phyloP scores from a whole-genome alignment of 2,113 vertebrate genomes.

The Oostethus manadensis region DNA sequence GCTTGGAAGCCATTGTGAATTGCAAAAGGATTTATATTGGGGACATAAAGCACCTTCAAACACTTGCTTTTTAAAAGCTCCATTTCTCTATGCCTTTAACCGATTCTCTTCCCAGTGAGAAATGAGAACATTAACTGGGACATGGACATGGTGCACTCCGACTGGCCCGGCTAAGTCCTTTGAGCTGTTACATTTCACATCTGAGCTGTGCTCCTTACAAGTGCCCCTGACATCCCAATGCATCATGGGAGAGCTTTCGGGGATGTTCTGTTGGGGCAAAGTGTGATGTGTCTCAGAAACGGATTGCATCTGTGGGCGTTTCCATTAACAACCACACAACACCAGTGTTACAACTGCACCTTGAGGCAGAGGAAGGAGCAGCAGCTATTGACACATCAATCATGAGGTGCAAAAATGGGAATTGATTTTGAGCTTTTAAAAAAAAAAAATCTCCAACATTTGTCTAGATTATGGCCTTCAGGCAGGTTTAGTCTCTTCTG shows the following conservation, averaged over 20 bases:
- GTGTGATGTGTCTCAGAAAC: constrained; percentile 51
- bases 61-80: constrained; percentile 60
- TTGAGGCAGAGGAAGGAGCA: constrained; percentile 9
- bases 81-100: constrained; percentile 54
- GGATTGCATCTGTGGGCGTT: constrained; percentile 61
- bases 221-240: constrained; percentile 53
- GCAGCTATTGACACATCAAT: constrained; percentile 41
- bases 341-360: constrained; percentile 48
- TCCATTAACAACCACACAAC: constrained; percentile 61
- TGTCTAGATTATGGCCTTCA: constrained; percentile 16
- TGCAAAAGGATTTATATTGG: constrained; percentile 41
- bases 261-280: constrained; percentile 28
- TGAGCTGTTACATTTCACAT: constrained; percentile 60
- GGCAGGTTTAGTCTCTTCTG: constrained; percentile 32
- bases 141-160: constrained; percentile 48
- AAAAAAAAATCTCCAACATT: constrained; percentile 3
- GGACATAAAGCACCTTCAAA: constrained; percentile 40
- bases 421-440: constrained; percentile 9
- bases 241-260: constrained; percentile 57
- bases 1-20: constrained; percentile 18
- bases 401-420: constrained; percentile 21
- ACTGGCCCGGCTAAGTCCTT: constrained; percentile 46
- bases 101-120: constrained; percentile 46
- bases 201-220: constrained; percentile 53
- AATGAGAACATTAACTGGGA: constrained; percentile 64